Base-by-base conservation (phyloP, 1,140 invertebrate genomes). In the Pristionchus pacificus region DNA sequence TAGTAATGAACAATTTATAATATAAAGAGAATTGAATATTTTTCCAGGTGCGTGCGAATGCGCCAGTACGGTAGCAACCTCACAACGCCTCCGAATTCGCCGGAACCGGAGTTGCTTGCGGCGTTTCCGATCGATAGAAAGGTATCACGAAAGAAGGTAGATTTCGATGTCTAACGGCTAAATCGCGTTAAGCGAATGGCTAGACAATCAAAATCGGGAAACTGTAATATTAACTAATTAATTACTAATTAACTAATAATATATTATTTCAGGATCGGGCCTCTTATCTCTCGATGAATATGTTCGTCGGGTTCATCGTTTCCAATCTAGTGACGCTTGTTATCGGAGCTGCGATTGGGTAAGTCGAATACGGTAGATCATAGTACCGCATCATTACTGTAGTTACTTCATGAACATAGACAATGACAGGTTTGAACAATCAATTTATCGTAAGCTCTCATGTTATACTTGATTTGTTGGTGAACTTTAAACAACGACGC, bases 301-400 rank as follows among this genome's bases (percentile, higher is more conserved):
- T 94, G 60, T 85, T 95, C 59, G 93, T 93, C 78, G 92, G 92
- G 29, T 88, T 95, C 70, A 89, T 95, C 69, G 86, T 95, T 61
- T 92, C 92, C 66, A 95, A 95, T 86, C 85, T 95, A 61, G 86
- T 95, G 25, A 94, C 93, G 13, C 86, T 95, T 71, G 85, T 95
- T 63, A 87, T 95, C 74, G 93, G 93, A 60, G 91, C 92, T 76
- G 92, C 93, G 63, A 89, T 95, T 80, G 93, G 93, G 91, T 93
- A n/a, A n/a, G n/a, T n/a, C n/a, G n/a, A n/a, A n/a, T n/a, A n/a
- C n/a, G n/a, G n/a, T n/a, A n/a, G n/a, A n/a, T n/a, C n/a, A n/a
- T n/a, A n/a, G n/a, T n/a, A n/a, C n/a, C n/a, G n/a, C n/a, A n/a
- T n/a, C n/a, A n/a, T n/a, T n/a, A n/a, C n/a, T n/a, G n/a, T n/a